Base-by-base conservation (phyloP, 2,888 invertebrate species). In the Epistrophella euchroma region DNA sequence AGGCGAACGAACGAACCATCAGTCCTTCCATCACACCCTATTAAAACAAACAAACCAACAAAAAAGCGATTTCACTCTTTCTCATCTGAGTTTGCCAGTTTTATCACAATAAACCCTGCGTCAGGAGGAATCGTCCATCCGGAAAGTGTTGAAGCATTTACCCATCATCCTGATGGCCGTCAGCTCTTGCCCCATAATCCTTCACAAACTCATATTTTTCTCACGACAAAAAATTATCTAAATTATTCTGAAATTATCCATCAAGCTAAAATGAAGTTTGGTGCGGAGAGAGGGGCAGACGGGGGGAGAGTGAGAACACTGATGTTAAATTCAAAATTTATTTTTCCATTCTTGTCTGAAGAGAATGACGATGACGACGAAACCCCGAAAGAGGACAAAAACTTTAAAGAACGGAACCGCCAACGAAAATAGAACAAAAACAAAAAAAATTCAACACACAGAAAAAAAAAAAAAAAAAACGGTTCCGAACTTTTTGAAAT, bases 211-310 rank as follows among this genome's bases (percentile, higher is more conserved):
- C 55, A 56, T 68, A 32, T 45, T 70, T 55, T 45, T n/a, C 40
- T 32, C 66, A 68, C 68, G 68, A 37, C 68, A 68, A 68, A 52
- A 66, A 68, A 68, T 68, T 68, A 68, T 68, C 68, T 68, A 52
- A 68, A 68, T 68, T 68, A 73, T 56, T 43, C 73, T 50, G n/a
- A 76, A 85, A 81, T 81, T 77, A 73, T 76, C 62, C 76, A 81
- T 73, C 76, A 80, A 62, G 68, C 62, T 47, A 62, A 66, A 70
- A 68, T 22, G 50, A 50, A 47, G 4, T 22, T 17, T 15, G 4
- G 28, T 5, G 35, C 17, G 4, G 66, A 6, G 11, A 28, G 4
- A 10, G 1, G n/a, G 19, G 15, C 5, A n/a, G 52, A 35, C 50
- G 5, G 73, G 19, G 56, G 22, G 2, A 4, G 22, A 7, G 0